Conservation (phyloP, 2,888 invertebrate genomes). For the Calameuta idolon region DNA sequence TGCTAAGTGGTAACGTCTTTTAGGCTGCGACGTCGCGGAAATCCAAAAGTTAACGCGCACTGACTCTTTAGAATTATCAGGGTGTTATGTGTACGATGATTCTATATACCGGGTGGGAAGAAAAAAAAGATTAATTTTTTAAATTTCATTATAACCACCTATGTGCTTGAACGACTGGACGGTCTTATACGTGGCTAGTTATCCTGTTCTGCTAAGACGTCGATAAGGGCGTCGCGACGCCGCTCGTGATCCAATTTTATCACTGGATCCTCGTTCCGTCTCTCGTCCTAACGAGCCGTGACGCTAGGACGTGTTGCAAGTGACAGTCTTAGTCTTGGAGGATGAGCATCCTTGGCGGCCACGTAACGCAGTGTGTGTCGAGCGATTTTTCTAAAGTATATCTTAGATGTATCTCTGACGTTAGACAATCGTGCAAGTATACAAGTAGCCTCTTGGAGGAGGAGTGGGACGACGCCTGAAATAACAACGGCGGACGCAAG, state of each 20-base stretch:
- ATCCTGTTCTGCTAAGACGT: background rate
- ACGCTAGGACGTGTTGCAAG: background rate
- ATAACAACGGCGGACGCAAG: background rate
- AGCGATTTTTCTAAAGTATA: constrained; percentile 1
- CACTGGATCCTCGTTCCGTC: background rate
- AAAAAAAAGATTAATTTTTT: background rate
- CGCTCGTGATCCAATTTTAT: background rate
- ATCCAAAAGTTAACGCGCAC: background rate
- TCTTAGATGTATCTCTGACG: background rate
- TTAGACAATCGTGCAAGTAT: constrained; percentile 4
- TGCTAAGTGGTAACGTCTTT: constrained; percentile 33
- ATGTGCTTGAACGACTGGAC: background rate
- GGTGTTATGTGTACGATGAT: background rate
- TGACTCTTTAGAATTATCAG: background rate
- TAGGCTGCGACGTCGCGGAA: constrained; percentile 16
- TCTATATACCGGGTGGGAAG: background rate
- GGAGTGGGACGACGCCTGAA: background rate
- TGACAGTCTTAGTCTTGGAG: background rate
- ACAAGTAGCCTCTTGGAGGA: background rate
- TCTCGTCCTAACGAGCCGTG: background rate
- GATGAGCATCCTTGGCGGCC: background rate
- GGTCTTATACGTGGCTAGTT: background rate
- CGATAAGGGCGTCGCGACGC: background rate
- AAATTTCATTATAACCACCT: background rate
- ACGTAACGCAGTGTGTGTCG: background rate